Evolutionary conservation across 2,113 vertebrate species (phyloP), one percentile per base, ranked within the genome.

Genomic region (Danio rerio): DNA sequence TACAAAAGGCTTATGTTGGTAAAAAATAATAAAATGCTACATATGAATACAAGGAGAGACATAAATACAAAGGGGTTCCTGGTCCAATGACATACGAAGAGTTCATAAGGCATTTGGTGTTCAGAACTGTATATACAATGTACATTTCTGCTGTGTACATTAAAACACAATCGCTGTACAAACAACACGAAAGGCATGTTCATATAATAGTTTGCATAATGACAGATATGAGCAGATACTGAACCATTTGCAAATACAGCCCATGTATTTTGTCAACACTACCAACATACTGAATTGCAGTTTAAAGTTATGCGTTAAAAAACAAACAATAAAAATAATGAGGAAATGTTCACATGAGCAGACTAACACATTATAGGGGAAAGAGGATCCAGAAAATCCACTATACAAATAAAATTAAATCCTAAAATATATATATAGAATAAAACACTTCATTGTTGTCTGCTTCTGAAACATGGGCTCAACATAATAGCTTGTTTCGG

Each of bases 1-100:
- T 91, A 91, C 84, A 93, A 92, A 92, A 92, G 84, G 88, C 87
- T 91, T 92, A 92, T 89, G 91, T 83, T 85, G 89, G 86, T 93
- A 92, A 93, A 93, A 84, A 78, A 78, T 0, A 79, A 79, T 79
- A 84, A 91, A 93, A 90, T 94, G 93, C 93, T 94, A 94, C 94
- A 94, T 93, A 89, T 88, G 92, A 92, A 91, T 92, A 94, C 92
- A 93, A 91, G 92, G 91, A 87, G 83, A 87, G 90, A 83, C 90
- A 91, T 90, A 90, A 89, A 90, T 91, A 92, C 86, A 88, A 80
- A 85, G 55, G 71, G 83, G 73, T 88, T 85, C 47, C 10, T 81
- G 82, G 74, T 85, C 61, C 81, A 83, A 81, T 81, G 76, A 75
- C 78, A 83, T 81, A 88, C 73, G 65, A 80, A 84, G 68, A 85